Evolutionary conservation across 2,797 vertebrate genomes (phyloP).

Genomic region (Microhierax caerulescens): DNA sequence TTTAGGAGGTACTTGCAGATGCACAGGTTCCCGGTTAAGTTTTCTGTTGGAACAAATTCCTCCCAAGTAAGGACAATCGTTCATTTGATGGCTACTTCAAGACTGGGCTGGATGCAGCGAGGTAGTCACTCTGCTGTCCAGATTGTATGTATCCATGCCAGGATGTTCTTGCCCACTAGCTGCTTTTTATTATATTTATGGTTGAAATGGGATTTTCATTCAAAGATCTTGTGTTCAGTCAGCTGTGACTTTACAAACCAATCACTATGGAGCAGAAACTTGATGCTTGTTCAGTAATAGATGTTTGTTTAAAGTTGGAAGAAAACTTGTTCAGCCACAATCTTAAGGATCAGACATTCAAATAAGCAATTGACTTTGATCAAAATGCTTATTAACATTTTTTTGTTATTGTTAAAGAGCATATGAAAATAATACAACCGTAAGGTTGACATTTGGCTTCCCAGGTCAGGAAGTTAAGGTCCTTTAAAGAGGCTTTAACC

Average conservation of each 20-base stretch:
- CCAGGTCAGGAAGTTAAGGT: background rate
- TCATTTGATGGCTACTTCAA: background rate
- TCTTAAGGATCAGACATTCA: background rate
- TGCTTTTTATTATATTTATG: background rate
- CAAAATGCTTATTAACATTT: background rate
- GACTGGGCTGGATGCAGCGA: background rate
- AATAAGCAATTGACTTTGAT: background rate
- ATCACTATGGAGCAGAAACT: background rate
- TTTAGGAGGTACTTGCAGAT: background rate
- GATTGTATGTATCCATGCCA: background rate
- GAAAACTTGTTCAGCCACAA: background rate
- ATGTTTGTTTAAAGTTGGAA: background rate
- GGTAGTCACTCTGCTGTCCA: background rate
- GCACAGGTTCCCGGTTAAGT: background rate
- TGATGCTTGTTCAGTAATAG: background rate
- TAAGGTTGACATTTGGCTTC: background rate
- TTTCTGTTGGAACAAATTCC: slow-evolving; percentile 14
- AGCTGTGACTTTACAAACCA: background rate
- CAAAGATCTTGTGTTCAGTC: background rate
- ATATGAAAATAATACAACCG: background rate
- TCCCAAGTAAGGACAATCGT: background rate
- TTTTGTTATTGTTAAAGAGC: background rate
- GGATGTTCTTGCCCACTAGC: background rate
- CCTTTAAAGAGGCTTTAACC: background rate
- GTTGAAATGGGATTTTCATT: slow-evolving; percentile 22